Percentiles rank a stretch among this genome's conserved stretches.
Evolutionary conservation across 2,113 vertebrate species (phyloP).

Genomic region (Nettapus auritus): DNA sequence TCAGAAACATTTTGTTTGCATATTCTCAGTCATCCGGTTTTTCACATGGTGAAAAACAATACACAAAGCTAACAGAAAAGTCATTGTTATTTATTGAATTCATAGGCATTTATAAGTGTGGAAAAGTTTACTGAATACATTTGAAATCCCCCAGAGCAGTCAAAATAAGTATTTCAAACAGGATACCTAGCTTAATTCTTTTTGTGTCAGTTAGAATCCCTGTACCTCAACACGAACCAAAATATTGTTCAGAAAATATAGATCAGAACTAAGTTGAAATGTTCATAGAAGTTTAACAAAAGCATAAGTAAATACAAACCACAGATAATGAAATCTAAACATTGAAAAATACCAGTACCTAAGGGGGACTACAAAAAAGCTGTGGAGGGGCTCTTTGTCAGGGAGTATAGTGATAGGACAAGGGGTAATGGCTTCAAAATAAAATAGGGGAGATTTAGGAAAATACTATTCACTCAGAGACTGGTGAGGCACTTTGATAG

Average conservation of each 20-base stretch:
- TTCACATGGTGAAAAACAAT: background rate
- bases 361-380: too few relatives aligned
- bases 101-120: background rate
- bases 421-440: too few relatives aligned
- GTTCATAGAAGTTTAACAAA: background rate
- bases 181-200: background rate
- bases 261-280: background rate
- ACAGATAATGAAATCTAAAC: too few relatives aligned
- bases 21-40: background rate
- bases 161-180: background rate
- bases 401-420: too few relatives aligned
- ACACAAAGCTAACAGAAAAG: background rate
- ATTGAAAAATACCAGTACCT: too few relatives aligned
- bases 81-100: background rate
- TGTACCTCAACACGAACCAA: background rate
- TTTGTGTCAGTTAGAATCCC: background rate
- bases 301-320: too few relatives aligned
- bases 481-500: too few relatives aligned
- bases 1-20: background rate
- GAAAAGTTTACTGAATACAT: background rate
- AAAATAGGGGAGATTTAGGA: too few relatives aligned
- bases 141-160: background rate
- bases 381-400: too few relatives aligned
- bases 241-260: background rate
- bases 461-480: too few relatives aligned